Conservation (phyloP, 2,797 vertebrate genomes). For the Sebastes itinus region DNA sequence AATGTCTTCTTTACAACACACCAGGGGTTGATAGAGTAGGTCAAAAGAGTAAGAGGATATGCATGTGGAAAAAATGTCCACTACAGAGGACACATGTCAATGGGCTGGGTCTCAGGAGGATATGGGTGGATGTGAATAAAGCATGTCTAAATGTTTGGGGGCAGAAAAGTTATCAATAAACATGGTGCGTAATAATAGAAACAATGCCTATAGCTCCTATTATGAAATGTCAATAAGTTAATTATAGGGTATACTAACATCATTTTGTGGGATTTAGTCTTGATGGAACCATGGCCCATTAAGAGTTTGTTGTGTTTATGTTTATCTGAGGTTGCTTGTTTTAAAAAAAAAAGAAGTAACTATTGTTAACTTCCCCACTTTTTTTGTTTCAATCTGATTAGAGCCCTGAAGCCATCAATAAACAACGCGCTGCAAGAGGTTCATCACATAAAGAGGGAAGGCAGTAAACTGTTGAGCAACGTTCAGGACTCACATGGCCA, state of each 20-base stretch:
- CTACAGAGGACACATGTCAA: too few relatives aligned
- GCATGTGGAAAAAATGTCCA: too few relatives aligned
- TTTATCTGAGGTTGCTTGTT: slow-evolving; percentile 40
- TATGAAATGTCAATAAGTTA: background rate
- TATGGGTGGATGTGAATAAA: background rate
- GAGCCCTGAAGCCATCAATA: slow-evolving; percentile 87
- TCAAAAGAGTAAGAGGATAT: too few relatives aligned
- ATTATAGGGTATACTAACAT: background rate
- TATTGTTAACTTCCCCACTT: slow-evolving; percentile 66
- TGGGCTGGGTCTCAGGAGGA: too few relatives aligned
- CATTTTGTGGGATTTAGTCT: slow-evolving; percentile 1
- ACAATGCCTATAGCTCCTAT: background rate
- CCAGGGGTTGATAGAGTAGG: too few relatives aligned
- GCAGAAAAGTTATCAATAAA: slow-evolving; percentile 7
- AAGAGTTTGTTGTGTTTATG: slow-evolving; percentile 41
- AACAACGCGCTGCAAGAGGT: slow-evolving; percentile 80
- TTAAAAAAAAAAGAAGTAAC: slow-evolving; percentile 18
- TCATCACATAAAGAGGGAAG: slow-evolving; percentile 71
- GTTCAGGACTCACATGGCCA: slow-evolving; percentile 25
- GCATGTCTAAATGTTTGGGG: background rate
- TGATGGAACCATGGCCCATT: slow-evolving; percentile 19
- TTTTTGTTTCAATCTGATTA: slow-evolving; percentile 82
- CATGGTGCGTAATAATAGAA: background rate
- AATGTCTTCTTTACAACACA: too few relatives aligned
- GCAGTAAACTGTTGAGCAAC: slow-evolving; percentile 75